A percentile compares a stretch with the other conserved stretches of the same genome.
Evolutionary conservation across 2,888 invertebrate species (phyloP).

Genomic region (Hofmannophila pseudospretella): DNA sequence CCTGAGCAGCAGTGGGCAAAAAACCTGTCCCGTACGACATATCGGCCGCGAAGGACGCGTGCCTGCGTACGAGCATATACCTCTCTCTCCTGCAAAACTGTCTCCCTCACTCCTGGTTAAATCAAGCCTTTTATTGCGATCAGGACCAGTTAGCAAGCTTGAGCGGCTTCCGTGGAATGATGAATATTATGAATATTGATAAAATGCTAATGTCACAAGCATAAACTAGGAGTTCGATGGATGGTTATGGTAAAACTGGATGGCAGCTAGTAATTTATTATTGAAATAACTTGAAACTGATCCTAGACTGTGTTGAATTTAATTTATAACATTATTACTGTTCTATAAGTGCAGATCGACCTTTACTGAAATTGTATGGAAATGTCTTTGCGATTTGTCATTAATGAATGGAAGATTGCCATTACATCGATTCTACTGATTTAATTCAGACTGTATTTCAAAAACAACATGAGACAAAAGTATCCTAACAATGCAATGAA

Average conservation of each 20-base stretch:
- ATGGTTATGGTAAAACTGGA: conserved; percentile 4
- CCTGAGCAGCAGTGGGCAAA: conserved; percentile 36
- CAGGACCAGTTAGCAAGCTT: conserved; percentile 45
- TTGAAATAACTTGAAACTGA: background rate
- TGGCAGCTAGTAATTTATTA: conserved; percentile 1
- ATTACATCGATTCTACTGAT: too few species aligned
- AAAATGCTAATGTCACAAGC: conserved; percentile 34
- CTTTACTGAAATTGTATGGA: too few species aligned
- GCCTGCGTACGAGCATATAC: conserved; percentile 56
- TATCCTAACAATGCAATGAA: too few species aligned
- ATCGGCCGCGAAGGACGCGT: conserved; percentile 67
- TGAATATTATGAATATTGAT: conserved; percentile 50
- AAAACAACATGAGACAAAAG: too few species aligned
- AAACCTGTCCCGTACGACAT: conserved; percentile 40
- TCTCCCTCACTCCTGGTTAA: conserved; percentile 34
- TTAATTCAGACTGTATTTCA: too few species aligned
- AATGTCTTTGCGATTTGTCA: too few species aligned
- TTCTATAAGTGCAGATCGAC: too few species aligned
- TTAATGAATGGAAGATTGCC: too few species aligned
- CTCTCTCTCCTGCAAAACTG: conserved; percentile 31
- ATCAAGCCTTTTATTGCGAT: conserved; percentile 42
- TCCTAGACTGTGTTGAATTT: background rate
- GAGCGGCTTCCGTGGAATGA: conserved; percentile 40
- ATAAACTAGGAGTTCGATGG: background rate
- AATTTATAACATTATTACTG: background rate